Percentiles rank a stretch among this genome's conserved stretches.
Evolutionary conservation across 2,797 vertebrate genomes (phyloP).

Genomic region (Enteromius argenteus): DNA sequence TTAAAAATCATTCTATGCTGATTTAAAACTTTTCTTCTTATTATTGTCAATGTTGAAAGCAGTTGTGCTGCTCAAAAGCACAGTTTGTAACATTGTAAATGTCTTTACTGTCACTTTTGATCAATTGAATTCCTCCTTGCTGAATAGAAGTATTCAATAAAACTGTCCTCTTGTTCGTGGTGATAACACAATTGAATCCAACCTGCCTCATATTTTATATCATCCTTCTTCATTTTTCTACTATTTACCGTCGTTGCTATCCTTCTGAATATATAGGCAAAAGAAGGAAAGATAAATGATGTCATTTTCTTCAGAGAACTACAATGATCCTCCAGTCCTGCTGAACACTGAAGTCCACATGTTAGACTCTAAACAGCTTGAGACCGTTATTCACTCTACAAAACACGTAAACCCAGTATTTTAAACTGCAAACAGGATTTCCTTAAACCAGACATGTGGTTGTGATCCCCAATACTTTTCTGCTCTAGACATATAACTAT

Average conservation of each 20-base stretch:
- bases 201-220: not conserved
- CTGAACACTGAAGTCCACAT: conserved; percentile 2
- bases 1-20: not conserved
- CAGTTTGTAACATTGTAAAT: not conserved
- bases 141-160: not conserved
- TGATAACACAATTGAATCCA: not conserved
- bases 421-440: conserved; percentile 22
- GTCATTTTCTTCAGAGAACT: not conserved
- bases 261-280: too few species aligned
- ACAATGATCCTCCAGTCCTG: not conserved
- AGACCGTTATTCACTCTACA: conserved; percentile 20
- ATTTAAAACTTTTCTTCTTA: not conserved
- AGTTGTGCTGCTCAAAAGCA: not conserved
- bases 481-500: not conserved
- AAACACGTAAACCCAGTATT: not conserved
- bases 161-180: not conserved
- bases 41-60: not conserved
- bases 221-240: not conserved
- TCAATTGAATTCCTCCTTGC: not conserved
- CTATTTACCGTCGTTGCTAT: not conserved
- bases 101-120: not conserved
- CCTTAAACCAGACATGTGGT: not conserved
- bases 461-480: conserved; percentile 15
- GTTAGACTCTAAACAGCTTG: conserved; percentile 3
- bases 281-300: not conserved